These are phyloP conservation scores for Ataeniobius toweri DNA, from an alignment of 2,797 vertebrate genomes.

Conservation along the genomic window DNA sequence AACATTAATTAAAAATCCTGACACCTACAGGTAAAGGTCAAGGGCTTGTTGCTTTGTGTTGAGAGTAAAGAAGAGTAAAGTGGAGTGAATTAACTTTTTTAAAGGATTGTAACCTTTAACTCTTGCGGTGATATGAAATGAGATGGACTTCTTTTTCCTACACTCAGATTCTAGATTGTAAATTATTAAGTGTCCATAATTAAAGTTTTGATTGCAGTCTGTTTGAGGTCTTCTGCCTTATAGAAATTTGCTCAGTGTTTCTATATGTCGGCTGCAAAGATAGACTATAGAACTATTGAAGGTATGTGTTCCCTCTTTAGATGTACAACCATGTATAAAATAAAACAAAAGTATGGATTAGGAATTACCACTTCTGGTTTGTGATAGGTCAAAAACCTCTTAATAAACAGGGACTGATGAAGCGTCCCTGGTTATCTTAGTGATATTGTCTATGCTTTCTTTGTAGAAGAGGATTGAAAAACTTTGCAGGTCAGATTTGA, in stretches of 20 bases:
- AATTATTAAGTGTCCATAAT: not conserved
- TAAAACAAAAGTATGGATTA: not conserved
- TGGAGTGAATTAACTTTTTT: not conserved
- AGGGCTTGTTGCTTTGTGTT: not conserved
- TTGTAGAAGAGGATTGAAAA: not conserved
- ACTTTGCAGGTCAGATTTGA: not conserved
- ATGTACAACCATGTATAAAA: not conserved
- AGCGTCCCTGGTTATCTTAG: not conserved
- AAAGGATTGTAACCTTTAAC: not conserved
- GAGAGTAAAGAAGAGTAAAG: not conserved
- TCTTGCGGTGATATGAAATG: not conserved
- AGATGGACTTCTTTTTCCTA: not conserved
- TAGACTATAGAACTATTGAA: not conserved
- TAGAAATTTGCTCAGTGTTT: not conserved
- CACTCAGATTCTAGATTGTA: not conserved
- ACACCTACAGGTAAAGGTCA: constrained; percentile 5
- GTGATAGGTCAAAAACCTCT: not conserved
- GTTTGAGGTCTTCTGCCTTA: not conserved
- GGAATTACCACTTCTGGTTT: not conserved
- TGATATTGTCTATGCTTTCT: not conserved
- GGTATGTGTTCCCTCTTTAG: not conserved
- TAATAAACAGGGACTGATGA: not conserved
- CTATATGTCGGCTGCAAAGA: not conserved
- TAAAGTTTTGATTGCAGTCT: not conserved
- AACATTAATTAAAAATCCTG: not conserved